These are phyloP conservation scores for Magallana ariakensis DNA, from an alignment of 1,140 invertebrate genomes.

Conservation along the genomic window DNA sequence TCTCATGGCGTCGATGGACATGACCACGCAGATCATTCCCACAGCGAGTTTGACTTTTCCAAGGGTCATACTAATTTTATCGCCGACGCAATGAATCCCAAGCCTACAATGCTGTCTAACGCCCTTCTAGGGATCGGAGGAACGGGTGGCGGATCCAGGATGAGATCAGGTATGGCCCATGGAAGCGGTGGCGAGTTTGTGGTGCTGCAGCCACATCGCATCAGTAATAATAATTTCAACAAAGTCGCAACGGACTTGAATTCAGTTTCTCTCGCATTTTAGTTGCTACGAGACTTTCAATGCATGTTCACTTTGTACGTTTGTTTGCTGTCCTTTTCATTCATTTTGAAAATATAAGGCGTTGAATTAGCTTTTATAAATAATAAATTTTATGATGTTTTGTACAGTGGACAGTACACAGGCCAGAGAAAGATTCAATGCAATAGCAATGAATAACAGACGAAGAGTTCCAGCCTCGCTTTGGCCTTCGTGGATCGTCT, in stretches of 20 bases:
- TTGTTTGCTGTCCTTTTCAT: too few relatives aligned
- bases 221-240: conserved; percentile 11
- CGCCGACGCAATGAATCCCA: not conserved
- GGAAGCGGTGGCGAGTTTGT: conserved; percentile 6
- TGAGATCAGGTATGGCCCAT: conserved; percentile 25
- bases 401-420: conserved; percentile 30
- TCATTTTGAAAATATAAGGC: too few relatives aligned
- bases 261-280: conserved; percentile 13
- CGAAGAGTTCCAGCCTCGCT: conserved; percentile 23
- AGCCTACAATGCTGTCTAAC: conserved; percentile 18
- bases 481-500: conserved; percentile 31
- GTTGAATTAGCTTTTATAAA: not conserved
- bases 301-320: not conserved
- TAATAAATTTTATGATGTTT: conserved; percentile 22
- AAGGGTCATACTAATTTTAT: not conserved
- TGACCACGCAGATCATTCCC: not conserved
- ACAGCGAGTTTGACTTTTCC: conserved; percentile 8
- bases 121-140: not conserved
- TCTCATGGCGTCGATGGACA: not conserved
- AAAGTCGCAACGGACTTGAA: not conserved
- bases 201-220: not conserved
- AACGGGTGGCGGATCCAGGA: not conserved
- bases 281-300: conserved; percentile 28
- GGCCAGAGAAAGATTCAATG: conserved; percentile 20
- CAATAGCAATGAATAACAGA: conserved; percentile 32